These are phyloP conservation scores for Rissa tridactyla DNA, from an alignment of 2,113 vertebrate species.

Conservation along the genomic window DNA sequence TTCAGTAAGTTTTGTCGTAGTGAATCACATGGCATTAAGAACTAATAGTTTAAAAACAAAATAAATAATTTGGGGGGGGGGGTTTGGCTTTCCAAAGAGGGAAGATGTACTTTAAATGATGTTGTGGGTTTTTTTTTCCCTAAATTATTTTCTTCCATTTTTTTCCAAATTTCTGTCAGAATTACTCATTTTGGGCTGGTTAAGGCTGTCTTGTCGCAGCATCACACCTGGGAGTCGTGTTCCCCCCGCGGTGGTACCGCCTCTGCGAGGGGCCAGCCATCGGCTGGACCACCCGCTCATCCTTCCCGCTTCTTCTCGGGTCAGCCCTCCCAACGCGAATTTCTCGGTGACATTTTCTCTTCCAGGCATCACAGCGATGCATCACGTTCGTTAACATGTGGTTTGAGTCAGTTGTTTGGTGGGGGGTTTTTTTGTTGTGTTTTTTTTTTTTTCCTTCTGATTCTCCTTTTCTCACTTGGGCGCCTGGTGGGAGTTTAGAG, in stretches of 20 bases:
- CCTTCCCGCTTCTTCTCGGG: rapidly evolving
- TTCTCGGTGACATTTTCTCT: not conserved
- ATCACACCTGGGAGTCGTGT: rapidly evolving
- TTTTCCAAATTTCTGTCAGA: not conserved
- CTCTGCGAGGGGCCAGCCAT: rapidly evolving
- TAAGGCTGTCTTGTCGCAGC: not conserved
- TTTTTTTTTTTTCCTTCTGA: not conserved
- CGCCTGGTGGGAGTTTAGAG: not conserved
- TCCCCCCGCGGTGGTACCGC: not conserved
- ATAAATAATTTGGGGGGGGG: no score
- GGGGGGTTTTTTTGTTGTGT: not conserved
- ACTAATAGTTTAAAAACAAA: not conserved
- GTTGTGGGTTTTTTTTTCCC: not conserved
- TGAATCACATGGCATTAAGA: not conserved
- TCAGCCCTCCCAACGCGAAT: rapidly evolving
- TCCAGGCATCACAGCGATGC: not conserved
- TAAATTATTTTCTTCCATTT: rapidly evolving
- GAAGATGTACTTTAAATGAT: not conserved
- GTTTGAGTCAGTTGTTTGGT: not conserved
- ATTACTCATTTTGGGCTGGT: rapidly evolving
- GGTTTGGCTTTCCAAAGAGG: not conserved
- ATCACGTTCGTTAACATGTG: not conserved
- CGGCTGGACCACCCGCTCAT: rapidly evolving
- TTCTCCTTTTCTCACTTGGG: not conserved
- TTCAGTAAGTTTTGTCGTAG: not conserved